A percentile compares a stretch with the other conserved stretches of the same genome.
These are phyloP conservation scores for Dolichotis patagonum DNA, from an alignment of 2,113 vertebrate genomes.

Conservation along the genomic window DNA sequence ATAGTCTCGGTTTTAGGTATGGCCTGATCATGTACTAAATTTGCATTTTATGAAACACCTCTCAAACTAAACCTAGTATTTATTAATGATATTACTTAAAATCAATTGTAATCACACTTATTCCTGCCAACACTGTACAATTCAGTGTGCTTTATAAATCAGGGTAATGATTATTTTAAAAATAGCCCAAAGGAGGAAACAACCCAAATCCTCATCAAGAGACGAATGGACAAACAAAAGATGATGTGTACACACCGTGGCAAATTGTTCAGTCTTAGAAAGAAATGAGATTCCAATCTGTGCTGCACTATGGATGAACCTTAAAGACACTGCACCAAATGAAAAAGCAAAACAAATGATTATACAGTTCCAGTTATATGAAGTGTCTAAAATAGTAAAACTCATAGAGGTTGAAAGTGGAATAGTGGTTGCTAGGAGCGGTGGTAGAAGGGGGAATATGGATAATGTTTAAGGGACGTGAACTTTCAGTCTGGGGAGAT, in stretches of 20 bases:
- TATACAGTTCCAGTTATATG: not conserved
- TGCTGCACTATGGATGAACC: not conserved
- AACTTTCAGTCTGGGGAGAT: not conserved
- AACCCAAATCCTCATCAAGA: not conserved
- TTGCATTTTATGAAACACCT: conserved; percentile 48
- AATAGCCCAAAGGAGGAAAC: not conserved
- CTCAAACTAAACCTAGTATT: conserved; percentile 77
- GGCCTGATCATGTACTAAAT: conserved; percentile 39
- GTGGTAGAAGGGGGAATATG: not conserved
- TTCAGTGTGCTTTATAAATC: conserved; percentile 15
- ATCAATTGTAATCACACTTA: conserved; percentile 69
- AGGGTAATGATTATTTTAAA: conserved; percentile 19
- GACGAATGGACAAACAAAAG: not conserved
- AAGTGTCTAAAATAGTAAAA: not conserved
- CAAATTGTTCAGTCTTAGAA: not conserved
- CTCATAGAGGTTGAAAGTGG: not conserved
- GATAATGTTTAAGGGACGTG: not conserved
- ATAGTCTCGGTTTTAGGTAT: not conserved
- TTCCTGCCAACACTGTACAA: conserved; percentile 73
- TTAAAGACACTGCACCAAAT: not conserved
- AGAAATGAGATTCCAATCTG: not conserved
- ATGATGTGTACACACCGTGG: not conserved
- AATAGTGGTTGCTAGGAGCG: not conserved
- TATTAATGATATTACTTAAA: conserved; percentile 81
- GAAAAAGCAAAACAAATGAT: not conserved